Evolutionary conservation across 1,140 invertebrate species (phyloP).

Genomic region (Diabrotica undecimpunctata): DNA sequence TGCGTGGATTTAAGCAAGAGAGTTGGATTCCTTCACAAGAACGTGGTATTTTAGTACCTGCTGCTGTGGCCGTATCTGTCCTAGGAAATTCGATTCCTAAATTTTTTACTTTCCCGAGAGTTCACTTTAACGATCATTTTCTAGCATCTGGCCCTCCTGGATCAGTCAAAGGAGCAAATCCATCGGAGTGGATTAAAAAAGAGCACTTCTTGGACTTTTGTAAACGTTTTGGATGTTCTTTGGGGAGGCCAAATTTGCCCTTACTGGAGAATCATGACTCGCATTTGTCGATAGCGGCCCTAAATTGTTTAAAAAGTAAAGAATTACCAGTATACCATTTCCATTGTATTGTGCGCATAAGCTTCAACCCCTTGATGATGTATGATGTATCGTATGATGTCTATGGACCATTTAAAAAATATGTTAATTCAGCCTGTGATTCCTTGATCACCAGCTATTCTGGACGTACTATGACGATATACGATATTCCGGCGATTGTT

Average conservation of each 20-base stretch:
- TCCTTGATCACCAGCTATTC: too few relatives aligned
- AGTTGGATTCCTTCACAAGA: too few relatives aligned
- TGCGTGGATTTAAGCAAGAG: too few relatives aligned
- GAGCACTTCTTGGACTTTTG: too few relatives aligned
- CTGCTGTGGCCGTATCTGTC: conserved; percentile 44
- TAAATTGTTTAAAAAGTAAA: background rate
- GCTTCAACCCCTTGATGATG: background rate
- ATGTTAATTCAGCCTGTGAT: too few relatives aligned
- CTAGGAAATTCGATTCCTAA: conserved; percentile 45
- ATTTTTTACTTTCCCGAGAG: conserved; percentile 34
- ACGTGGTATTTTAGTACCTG: conserved; percentile 48
- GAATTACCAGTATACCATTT: background rate
- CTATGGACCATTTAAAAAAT: too few relatives aligned
- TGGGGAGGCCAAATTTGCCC: background rate
- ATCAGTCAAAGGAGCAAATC: conserved; percentile 16
- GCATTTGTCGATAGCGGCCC: background rate
- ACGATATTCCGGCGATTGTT: too few relatives aligned
- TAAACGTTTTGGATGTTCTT: background rate
- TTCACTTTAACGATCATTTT: conserved; percentile 16
- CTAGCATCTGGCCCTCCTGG: conserved; percentile 19
- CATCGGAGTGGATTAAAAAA: conserved; percentile 22
- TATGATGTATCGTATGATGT: background rate
- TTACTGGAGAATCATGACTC: background rate
- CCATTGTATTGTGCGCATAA: background rate
- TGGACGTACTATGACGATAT: too few relatives aligned